phyloP scores from a whole-genome alignment of 2,113 vertebrate species.

The Brachypteracias leptosomus region DNA sequence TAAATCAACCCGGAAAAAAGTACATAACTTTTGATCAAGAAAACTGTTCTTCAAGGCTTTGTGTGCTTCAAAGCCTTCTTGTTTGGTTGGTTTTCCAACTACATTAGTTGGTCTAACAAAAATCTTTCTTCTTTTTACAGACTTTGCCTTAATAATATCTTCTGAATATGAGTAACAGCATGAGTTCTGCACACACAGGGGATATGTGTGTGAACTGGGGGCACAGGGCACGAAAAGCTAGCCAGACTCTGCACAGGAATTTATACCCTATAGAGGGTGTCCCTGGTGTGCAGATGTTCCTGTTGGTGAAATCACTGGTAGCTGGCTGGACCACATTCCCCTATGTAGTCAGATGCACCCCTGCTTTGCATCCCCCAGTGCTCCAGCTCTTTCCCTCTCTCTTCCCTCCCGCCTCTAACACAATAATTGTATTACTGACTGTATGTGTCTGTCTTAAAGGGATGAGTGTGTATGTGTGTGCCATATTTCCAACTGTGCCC shows the following conservation, averaged over 20 bases:
- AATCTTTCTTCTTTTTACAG: not conserved
- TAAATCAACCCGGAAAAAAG: not conserved
- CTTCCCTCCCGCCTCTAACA: not conserved
- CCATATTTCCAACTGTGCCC: not conserved
- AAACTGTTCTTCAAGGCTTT: not conserved
- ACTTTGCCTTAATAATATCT: not conserved
- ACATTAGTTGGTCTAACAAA: not conserved
- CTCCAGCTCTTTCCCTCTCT: not conserved
- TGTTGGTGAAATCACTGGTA: not conserved
- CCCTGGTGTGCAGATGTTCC: not conserved
- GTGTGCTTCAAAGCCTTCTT: not conserved
- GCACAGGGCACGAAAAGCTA: not conserved
- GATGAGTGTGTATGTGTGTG: too few species aligned
- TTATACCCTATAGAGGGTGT: not conserved
- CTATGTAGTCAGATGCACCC: not conserved
- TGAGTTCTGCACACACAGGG: not conserved
- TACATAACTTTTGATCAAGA: not conserved
- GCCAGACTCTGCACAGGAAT: not conserved
- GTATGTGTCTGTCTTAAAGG: not conserved
- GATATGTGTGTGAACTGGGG: not conserved
- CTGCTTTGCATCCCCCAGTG: not conserved
- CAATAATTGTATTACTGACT: not conserved
- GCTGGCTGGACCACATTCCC: not conserved
- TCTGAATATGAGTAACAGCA: not conserved
- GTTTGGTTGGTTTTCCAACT: not conserved